A percentile compares a stretch with the other conserved stretches of the same genome.
phyloP scores from a whole-genome alignment of 1,140 invertebrate genomes.

The Cydia pomonella region DNA sequence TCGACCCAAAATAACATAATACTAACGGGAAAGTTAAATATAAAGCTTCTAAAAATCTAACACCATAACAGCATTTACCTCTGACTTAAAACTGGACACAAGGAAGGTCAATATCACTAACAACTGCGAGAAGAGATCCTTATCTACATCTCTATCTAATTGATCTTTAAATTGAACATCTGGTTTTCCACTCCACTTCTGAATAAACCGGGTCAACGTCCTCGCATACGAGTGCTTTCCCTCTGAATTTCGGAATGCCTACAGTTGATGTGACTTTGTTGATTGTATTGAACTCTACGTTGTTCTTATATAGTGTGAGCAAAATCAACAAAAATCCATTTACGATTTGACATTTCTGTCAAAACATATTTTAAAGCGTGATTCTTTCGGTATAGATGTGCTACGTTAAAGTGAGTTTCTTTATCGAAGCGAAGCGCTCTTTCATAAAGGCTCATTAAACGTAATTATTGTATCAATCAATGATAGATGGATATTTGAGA shows the following conservation, averaged over 20 bases:
- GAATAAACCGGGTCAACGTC: constrained; percentile 53
- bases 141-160: neutral
- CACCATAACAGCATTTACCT: neutral
- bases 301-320: neutral
- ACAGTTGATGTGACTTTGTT: constrained; percentile 32
- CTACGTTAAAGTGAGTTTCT: constrained; percentile 42
- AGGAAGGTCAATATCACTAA: constrained; percentile 17
- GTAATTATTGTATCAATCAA: constrained; percentile 51
- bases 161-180: constrained; percentile 21
- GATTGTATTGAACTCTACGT: neutral
- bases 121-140: constrained; percentile 5
- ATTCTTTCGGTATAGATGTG: neutral
- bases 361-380: constrained; percentile 41
- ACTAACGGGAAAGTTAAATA: neutral
- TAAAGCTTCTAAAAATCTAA: neutral
- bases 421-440: constrained; percentile 50
- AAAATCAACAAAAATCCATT: neutral
- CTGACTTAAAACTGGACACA: neutral
- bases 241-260: constrained; percentile 52
- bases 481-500: constrained; percentile 19
- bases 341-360: neutral
- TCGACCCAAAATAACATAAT: no score
- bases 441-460: constrained; percentile 59
- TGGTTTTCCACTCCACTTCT: constrained; percentile 2
- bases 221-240: constrained; percentile 56